Evolutionary conservation across 2,113 vertebrate genomes (phyloP), one percentile per base, ranked within the genome.

Genomic region (Melanerpes formicivorus): DNA sequence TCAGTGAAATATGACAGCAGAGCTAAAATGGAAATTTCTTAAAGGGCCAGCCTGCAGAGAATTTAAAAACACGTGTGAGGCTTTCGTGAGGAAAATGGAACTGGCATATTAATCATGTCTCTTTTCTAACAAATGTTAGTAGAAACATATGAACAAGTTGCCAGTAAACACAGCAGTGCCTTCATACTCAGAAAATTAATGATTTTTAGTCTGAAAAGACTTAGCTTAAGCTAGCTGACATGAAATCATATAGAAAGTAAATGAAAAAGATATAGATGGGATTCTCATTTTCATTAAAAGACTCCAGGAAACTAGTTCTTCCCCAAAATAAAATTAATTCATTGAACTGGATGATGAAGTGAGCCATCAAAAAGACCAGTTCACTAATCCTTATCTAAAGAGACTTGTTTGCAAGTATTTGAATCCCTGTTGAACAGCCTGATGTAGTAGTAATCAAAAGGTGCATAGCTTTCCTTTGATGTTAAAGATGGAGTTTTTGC

Each of bases 371-470:
- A 88, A 87, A 79, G 90, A 80, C 30, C 65, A 87, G 37, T 87
- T 81, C 84, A 54, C 56, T 84, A 11, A 3, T 81, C 71, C 56
- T 73, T 94, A 50, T 91, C 91, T 84, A 65, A 90, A 82, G 48
- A 83, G 32, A 55, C 46, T 94, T 96, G 82, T 80, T 92, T 93
- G 77, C 29, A 91, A 95, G 62, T 10, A 26, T 87, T 87, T 92
- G 87, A 83, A n/a, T 89, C 95, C 90, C 85, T 72, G 69, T 48
- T 90, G 60, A 92, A 80, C 81, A 95, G 65, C 62, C 88, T 96
- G 81, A 89, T 72, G 27, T 30, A 93, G 73, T 71, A 72, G 79
- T 92, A 81, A 96, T 93, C 89, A 97, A 93, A 92, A 90, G 56
- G 92, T 90, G 12, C 5, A 7, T 48, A 48, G 66, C 37, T 95